A percentile compares a stretch with the other conserved stretches of the same genome.
Conservation (phyloP, 2,888 invertebrate species). For the Cancer borealis region DNA sequence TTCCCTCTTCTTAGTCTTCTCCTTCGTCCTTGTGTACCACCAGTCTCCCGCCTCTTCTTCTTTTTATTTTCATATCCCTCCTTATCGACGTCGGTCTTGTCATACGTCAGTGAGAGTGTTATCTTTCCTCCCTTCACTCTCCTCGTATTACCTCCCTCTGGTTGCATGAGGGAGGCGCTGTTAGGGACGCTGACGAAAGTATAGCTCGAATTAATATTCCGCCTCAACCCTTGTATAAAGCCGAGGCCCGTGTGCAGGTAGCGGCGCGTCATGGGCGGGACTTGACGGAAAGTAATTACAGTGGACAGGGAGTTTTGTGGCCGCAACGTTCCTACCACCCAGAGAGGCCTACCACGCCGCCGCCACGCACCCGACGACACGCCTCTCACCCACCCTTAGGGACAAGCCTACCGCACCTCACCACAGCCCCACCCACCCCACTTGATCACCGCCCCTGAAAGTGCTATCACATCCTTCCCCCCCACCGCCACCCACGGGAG, state of each 20-base stretch:
- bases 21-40: not conserved
- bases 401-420: not conserved
- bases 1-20: not conserved
- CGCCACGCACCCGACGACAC: not conserved
- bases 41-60: not conserved
- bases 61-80: not conserved
- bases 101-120: not conserved
- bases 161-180: not conserved
- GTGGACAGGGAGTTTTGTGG: conserved; percentile 38
- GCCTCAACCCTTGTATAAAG: conserved; percentile 1
- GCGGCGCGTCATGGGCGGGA: conserved; percentile 41
- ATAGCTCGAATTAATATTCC: conserved; percentile 1
- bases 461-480: not conserved
- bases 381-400: not conserved
- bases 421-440: not conserved
- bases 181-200: not conserved
- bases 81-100: not conserved
- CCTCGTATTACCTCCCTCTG: not conserved
- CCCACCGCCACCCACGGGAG: not conserved
- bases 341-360: conserved; percentile 17
- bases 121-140: not conserved
- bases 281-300: conserved; percentile 29
- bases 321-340: conserved; percentile 26
- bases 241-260: conserved; percentile 33
- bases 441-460: not conserved